A percentile compares a stretch with the other conserved stretches of the same genome.
These are phyloP conservation scores for Pelecanoides urinatrix DNA, from an alignment of 2,113 vertebrate species.

Conservation along the genomic window DNA sequence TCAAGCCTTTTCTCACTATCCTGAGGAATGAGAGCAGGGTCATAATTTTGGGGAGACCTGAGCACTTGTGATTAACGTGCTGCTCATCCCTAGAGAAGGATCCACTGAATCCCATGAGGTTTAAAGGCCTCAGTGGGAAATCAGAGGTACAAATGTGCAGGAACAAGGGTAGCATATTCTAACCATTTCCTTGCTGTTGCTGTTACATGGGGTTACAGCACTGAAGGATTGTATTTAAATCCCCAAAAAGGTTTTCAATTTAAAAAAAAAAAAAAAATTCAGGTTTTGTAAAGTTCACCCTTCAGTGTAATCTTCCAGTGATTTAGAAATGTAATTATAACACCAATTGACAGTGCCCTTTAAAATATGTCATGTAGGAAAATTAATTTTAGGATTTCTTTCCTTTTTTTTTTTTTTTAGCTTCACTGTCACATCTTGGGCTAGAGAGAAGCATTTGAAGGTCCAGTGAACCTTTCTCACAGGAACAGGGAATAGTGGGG, in stretches of 20 bases:
- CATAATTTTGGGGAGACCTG: neutral
- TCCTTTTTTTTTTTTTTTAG: neutral
- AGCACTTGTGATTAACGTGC: neutral
- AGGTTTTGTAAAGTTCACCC: slow-evolving; percentile 62
- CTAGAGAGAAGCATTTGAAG: neutral
- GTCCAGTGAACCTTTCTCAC: neutral
- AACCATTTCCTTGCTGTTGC: neutral
- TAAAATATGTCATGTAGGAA: slow-evolving; percentile 59
- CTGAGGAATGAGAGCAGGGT: neutral
- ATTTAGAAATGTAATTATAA: slow-evolving; percentile 67
- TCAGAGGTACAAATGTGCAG: slow-evolving; percentile 7
- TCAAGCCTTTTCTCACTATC: neutral
- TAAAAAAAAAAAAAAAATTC: slow-evolving; percentile 24
- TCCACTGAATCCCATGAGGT: neutral
- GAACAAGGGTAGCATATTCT: neutral
- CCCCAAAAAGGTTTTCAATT: slow-evolving; percentile 38
- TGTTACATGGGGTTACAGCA: neutral
- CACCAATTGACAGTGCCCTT: slow-evolving; percentile 63
- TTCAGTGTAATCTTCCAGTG: slow-evolving; percentile 52
- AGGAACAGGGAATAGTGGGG: neutral
- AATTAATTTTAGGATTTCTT: slow-evolving; percentile 57
- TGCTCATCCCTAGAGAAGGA: neutral
- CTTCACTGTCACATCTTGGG: neutral
- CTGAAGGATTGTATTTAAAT: slow-evolving; percentile 39
- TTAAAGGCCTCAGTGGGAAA: neutral